Evolutionary conservation across 2,888 invertebrate genomes (phyloP).

Genomic region (Spialia ferax): DNA sequence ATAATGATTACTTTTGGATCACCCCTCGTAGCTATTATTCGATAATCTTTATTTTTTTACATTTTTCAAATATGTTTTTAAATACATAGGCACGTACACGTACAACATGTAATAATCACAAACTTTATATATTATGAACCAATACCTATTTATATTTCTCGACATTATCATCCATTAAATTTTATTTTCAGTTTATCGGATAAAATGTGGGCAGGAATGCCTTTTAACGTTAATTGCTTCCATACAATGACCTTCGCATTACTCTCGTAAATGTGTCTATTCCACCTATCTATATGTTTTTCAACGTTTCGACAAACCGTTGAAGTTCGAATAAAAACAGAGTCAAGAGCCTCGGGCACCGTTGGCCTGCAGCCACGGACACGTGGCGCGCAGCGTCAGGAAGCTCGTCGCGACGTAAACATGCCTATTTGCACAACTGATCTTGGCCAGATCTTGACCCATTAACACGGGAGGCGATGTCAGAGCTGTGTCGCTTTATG

Average conservation of each 20-base stretch:
- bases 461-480: conserved; percentile 80
- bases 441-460: conserved; percentile 87
- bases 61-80: too few relatives aligned
- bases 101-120: too few relatives aligned
- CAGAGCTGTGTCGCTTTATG: conserved; percentile 80
- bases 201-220: neutral
- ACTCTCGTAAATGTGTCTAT: too few relatives aligned
- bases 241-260: conserved; percentile 13
- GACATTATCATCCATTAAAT: neutral
- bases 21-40: too few relatives aligned
- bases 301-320: conserved; percentile 29
- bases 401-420: conserved; percentile 73
- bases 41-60: too few relatives aligned
- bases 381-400: conserved; percentile 64
- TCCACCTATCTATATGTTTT: conserved; percentile 21
- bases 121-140: too few relatives aligned
- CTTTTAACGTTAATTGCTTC: conserved; percentile 14
- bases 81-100: too few relatives aligned
- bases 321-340: conserved; percentile 42
- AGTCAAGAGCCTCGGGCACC: conserved; percentile 45
- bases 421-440: conserved; percentile 77
- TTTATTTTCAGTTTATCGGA: neutral
- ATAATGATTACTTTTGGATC: too few relatives aligned
- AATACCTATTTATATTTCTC: neutral
- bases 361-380: conserved; percentile 62